phyloP scores from a whole-genome alignment of 2,888 invertebrate genomes.

The Orthosia gracilis region DNA sequence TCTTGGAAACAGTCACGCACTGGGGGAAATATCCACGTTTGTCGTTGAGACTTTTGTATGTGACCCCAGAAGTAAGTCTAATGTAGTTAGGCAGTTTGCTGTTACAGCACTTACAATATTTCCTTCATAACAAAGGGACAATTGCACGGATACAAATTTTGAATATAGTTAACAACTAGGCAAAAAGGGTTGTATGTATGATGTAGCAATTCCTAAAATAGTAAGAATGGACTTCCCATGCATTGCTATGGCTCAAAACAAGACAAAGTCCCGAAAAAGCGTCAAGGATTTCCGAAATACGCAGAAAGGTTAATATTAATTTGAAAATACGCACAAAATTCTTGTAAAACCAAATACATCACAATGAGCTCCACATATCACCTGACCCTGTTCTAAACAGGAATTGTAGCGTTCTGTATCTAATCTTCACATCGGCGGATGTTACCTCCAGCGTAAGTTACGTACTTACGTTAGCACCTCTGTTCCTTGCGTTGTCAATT shows the following conservation, averaged over 20 bases:
- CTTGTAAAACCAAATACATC: constrained; percentile 59
- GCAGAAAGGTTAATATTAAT: neutral
- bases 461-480: constrained; percentile 72
- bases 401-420: constrained; percentile 83
- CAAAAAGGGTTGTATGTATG: neutral
- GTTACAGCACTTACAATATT: constrained; percentile 2
- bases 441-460: constrained; percentile 79
- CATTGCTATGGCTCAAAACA: too few species aligned
- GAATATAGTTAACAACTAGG: neutral
- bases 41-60: constrained; percentile 44
- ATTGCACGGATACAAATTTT: neutral
- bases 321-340: constrained; percentile 2
- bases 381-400: constrained; percentile 78
- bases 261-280: neutral
- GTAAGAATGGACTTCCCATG: neutral
- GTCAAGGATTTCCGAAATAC: neutral
- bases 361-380: constrained; percentile 73
- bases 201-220: neutral
- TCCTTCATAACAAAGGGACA: neutral
- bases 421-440: constrained; percentile 86
- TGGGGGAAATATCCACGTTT: constrained; percentile 54
- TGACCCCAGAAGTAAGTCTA: constrained; percentile 45
- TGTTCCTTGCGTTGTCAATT: constrained; percentile 79
- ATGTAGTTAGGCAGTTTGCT: constrained; percentile 18
- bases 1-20: constrained; percentile 55